Evolutionary conservation across 2,113 vertebrate genomes (phyloP), one percentile per base, ranked within the genome.

Genomic region (Spizaetus ornatus): DNA sequence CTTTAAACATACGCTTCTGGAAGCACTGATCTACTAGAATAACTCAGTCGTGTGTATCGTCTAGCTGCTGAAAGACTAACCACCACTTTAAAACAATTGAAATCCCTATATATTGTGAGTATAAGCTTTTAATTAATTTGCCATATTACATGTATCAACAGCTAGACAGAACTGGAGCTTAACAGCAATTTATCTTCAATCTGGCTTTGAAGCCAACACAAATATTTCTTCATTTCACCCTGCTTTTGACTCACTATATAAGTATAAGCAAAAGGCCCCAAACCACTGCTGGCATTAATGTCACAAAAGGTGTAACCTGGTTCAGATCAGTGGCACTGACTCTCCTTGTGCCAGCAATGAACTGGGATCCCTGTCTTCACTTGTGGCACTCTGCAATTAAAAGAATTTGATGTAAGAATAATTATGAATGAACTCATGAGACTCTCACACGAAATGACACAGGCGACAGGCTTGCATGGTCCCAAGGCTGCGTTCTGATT

Each of bases 91-190:
- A 97, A 97, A 94, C 91, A 95, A 93, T 47, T 87, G 85, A 91
- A 97, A 97, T 95, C 89, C 93, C 87, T 48, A 50, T 72, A 95
- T 96, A 96, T 95, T 97, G 87, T 94, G 48, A 90, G n/a, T 88
- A 78, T 97, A 93, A 97, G 93, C 96, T 97, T 94, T 94, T 97
- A 97, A 96, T 96, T 96, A 97, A 96, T 96, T 97, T 94, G 59
- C 85, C 50, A 83, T 94, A 58, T 95, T 95, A 95, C 81, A 36
- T 59, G 63, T 92, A 96, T 95, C 95, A 97, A 96, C 95, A 96
- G 71, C 74, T 93, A 97, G 85, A 70, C 62, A 93, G 71, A 95
- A 87, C 29, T 66, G 36, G 74, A 93, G 94, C 94, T 95, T 97
- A 95, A 82, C 74, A 94, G 91, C 79, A 91, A 90, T 88, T 91